Evolutionary conservation across 53 echinoderm and acorn worm genomes (phyloP), one percentile per base, ranked within the genome.

Genomic region (Stichopus horrens): DNA sequence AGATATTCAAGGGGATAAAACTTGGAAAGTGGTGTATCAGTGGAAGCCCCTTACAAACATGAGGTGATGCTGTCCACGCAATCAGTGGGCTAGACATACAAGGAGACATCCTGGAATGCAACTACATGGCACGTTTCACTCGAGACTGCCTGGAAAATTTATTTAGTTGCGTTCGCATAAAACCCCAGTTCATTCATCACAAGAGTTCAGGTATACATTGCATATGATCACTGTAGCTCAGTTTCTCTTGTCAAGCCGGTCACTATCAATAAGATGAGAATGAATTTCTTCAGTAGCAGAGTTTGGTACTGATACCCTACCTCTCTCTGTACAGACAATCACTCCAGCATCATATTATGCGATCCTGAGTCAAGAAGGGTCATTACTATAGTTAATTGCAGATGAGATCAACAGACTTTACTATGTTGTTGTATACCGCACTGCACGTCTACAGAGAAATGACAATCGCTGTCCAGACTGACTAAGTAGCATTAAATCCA

Each of bases 21-120:
- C 73, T 90, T 58, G 92, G 91, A 7, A 20, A 94, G 89, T 73
- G 86, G 86, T 14, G 90, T 91, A 5, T n/a, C n/a, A n/a, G n/a
- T 93, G 95, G 95, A 93, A 93, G 55, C 95, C 95, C 21, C 53
- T 77, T 37, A 37, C n/a, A 92, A 95, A 86, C 81, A 86, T 52
- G 92, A 90, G 5, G 89, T 93, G 21, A 88, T 95, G 65, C 37
- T 92, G 58, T 1, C 90, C 2, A 90, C 92, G 23, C 59, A 80
- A 55, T 93, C 93, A 59, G 76, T 95, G 18, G 37, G 37, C 79
- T 93, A 7, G 77, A 74, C 10, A 60, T 95, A 52, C 83, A 81
- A 18, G 82, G 90, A 7, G 89, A 93, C 68, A 59, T 95, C 5
- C 95, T 90, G n/a, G n/a, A n/a, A n/a, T n/a, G 92, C 74, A 74